These are phyloP conservation scores for Ricordea florida DNA, from an alignment of 92 coral and sea anemone genomes.

Conservation along the genomic window DNA sequence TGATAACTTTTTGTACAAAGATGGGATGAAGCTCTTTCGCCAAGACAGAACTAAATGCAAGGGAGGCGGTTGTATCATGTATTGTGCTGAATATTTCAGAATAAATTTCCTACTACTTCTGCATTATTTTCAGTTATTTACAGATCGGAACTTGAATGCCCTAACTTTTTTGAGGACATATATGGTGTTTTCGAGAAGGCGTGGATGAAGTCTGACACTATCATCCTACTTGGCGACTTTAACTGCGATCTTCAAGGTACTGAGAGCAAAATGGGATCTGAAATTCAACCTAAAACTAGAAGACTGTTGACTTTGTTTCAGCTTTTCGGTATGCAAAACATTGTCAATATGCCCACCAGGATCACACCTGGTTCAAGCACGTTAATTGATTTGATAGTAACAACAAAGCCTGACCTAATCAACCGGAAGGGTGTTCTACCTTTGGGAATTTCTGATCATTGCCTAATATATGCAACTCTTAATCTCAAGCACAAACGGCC, in stretches of 20 bases:
- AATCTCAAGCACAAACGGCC: background rate
- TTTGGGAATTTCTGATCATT: conserved; percentile 55
- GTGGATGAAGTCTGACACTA: conserved; percentile 28
- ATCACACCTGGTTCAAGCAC: conserved; percentile 38
- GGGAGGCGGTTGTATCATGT: conserved; percentile 45
- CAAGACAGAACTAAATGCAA: conserved; percentile 23
- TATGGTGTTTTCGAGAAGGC: conserved; percentile 32
- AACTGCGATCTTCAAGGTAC: conserved; percentile 20
- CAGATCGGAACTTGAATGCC: conserved; percentile 40
- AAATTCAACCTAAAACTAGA: conserved; percentile 24
- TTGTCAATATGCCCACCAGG: conserved; percentile 43
- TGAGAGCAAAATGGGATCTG: background rate
- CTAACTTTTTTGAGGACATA: conserved; percentile 36
- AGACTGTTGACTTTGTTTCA: conserved; percentile 44
- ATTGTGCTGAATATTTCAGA: conserved; percentile 41
- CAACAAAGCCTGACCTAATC: conserved; percentile 31
- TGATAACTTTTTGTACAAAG: background rate
- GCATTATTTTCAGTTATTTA: conserved; percentile 52
- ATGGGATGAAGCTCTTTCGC: conserved; percentile 27
- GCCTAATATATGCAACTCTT: conserved; percentile 36
- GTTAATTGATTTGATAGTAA: conserved; percentile 61
- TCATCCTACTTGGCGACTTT: conserved; percentile 45
- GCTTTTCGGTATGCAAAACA: conserved; percentile 55
- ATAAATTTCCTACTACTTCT: conserved; percentile 32
- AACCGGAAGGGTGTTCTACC: conserved; percentile 34